Base-by-base conservation (phyloP, 2,797 vertebrate species). In the Gorsachius magnificus region DNA sequence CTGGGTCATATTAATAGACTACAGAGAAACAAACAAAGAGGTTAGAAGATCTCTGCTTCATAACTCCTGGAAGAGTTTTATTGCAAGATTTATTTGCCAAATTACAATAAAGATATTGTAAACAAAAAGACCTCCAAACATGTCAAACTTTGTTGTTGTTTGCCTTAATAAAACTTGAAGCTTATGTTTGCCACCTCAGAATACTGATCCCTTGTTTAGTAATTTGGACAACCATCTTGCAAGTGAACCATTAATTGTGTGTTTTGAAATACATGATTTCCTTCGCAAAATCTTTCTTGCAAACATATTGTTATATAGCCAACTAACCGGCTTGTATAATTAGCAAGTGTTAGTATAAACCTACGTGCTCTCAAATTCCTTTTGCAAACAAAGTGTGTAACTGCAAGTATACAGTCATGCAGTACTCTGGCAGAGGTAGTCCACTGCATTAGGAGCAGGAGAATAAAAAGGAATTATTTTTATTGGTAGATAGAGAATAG, bases 391-490 rank as follows among this genome's bases (percentile, higher is more conserved):
- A 29, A 29, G 16, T 9, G 4, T 24, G 18, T n/a, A n/a, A 22
- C 25, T 56, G 2, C 14, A 18, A 1, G 6, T 26, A 5, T 20
- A 4, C 21, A 36, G 35, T n/a, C 50, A 9, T 14, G 17, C 5
- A 46, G 29, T 17, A 7, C 9, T 45, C 69, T 53, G 43, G 21
- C 33, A 68, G 28, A 22, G 58, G 25, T 4, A 61, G 46, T 36
- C 14, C 26, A 4, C 18, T 25, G n/a, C 24, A 2, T 17, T 16
- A n/a, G 63, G 58, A 76, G 35, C 26, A 35, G 78, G 38, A 41
- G 16, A 66, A n/a, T 21, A 9, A 19, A 35, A 45, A 29, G 24
- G 17, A 88, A 57, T 38, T 4, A 13, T n/a, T 43, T 51, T 43
- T 50, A 11, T 53, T 83, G n/a, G 10, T 18, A 43, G n/a, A 54